Percentiles rank a stretch among this genome's conserved stretches.
Conservation (phyloP, 2,797 vertebrate species). For the Pampus argenteus region DNA sequence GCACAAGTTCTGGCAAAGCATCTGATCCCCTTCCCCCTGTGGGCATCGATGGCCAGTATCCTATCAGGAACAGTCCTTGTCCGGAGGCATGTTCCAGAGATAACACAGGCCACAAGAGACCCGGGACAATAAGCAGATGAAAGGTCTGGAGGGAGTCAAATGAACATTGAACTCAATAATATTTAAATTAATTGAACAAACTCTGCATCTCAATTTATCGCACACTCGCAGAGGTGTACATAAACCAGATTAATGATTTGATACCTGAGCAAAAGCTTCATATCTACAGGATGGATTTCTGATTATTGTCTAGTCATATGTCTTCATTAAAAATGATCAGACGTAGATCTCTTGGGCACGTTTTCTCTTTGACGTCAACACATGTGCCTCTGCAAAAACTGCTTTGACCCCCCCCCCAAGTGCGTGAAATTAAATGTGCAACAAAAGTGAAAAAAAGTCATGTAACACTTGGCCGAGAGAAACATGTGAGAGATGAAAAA, state of each 20-base stretch:
- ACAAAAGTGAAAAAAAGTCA: slow-evolving; percentile 13
- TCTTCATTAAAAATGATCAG: background rate
- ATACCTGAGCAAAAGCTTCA: slow-evolving; percentile 2
- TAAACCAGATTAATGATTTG: slow-evolving; percentile 17
- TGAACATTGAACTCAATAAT: slow-evolving; percentile 56
- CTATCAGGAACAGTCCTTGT: slow-evolving; percentile 61
- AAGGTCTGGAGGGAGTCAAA: slow-evolving; percentile 57
- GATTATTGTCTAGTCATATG: background rate
- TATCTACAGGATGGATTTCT: background rate
- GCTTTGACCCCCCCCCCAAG: slow-evolving; percentile 31
- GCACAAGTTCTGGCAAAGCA: slow-evolving; percentile 55
- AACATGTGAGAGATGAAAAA: slow-evolving; percentile 2
- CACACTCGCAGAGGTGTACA: slow-evolving; percentile 11
- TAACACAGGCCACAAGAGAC: slow-evolving; percentile 60
- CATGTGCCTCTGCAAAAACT: slow-evolving; percentile 14
- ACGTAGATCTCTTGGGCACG: background rate
- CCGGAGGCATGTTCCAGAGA: slow-evolving; percentile 68
- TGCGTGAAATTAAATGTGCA: slow-evolving; percentile 32
- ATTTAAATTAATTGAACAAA: slow-evolving; percentile 48
- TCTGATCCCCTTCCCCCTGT: slow-evolving; percentile 49
- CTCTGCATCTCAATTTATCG: slow-evolving; percentile 32
- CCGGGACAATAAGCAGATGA: slow-evolving; percentile 55
- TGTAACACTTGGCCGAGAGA: slow-evolving; percentile 6
- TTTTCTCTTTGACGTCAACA: background rate
- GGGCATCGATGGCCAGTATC: slow-evolving; percentile 50